phyloP scores from a whole-genome alignment of 2,113 vertebrate species.

The Rhinoptilus africanus region DNA sequence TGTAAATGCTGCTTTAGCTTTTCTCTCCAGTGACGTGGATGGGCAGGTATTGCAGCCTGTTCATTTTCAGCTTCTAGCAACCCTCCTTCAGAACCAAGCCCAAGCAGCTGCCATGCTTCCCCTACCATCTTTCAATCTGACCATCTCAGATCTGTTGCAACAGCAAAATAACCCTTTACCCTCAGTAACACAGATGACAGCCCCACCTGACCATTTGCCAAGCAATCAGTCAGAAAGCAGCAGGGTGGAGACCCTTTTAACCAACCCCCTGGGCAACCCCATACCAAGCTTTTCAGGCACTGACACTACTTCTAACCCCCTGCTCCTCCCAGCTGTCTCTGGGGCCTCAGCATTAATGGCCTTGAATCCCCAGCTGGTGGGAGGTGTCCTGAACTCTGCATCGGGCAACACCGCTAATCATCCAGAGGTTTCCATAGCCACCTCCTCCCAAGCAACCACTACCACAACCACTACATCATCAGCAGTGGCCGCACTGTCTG shows the following conservation, averaged over 20 bases:
- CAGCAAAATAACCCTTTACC: slow-evolving; percentile 73
- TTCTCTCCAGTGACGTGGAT: slow-evolving; percentile 79
- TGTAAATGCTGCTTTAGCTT: slow-evolving; percentile 80
- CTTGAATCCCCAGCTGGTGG: slow-evolving; percentile 84
- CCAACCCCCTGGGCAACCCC: slow-evolving; percentile 72
- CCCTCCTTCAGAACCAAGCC: slow-evolving; percentile 81
- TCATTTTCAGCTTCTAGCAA: slow-evolving; percentile 80
- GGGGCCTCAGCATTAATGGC: slow-evolving; percentile 80
- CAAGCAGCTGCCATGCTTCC: slow-evolving; percentile 79
- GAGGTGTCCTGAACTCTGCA: slow-evolving; percentile 78
- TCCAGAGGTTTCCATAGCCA: slow-evolving; percentile 90
- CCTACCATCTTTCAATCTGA: slow-evolving; percentile 79
- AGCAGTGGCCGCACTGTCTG: slow-evolving; percentile 84
- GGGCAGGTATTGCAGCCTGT: slow-evolving; percentile 81
- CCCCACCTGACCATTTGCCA: slow-evolving; percentile 73
- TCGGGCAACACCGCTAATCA: slow-evolving; percentile 86
- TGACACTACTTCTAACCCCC: slow-evolving; percentile 73
- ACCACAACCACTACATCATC: slow-evolving; percentile 90
- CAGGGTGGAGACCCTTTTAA: slow-evolving; percentile 76
- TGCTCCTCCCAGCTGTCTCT: slow-evolving; percentile 77
- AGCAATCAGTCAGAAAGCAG: slow-evolving; percentile 73
- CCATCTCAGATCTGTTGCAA: slow-evolving; percentile 78
- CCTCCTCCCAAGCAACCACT: slow-evolving; percentile 88
- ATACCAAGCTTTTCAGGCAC: slow-evolving; percentile 69
- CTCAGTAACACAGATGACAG: slow-evolving; percentile 72